A percentile compares a stretch with the other conserved stretches of the same genome.
Evolutionary conservation across 2,113 vertebrate genomes (phyloP).

Genomic region (Leptosomus discolor): DNA sequence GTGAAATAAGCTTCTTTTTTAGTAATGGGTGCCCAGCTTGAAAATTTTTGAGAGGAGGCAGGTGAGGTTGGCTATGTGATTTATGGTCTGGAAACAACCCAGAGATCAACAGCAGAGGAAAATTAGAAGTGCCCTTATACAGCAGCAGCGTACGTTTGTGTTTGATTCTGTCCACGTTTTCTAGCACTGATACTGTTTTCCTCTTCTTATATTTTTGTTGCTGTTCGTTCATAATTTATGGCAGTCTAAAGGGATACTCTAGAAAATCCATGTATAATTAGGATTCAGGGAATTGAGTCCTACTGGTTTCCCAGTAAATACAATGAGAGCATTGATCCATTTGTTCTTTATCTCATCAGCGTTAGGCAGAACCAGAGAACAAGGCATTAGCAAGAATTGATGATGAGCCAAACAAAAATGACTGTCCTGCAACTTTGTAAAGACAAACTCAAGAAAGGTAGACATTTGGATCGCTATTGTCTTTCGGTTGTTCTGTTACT

Average conservation of each 20-base stretch:
- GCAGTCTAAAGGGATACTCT: neutral
- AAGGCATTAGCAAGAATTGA: slow-evolving; percentile 5
- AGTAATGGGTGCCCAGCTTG: neutral
- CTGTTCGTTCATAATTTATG: neutral
- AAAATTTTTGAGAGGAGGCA: neutral
- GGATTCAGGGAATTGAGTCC: neutral
- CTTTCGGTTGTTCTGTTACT: neutral
- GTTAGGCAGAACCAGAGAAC: slow-evolving; percentile 20
- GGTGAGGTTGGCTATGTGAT: neutral
- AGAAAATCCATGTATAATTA: neutral
- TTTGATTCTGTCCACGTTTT: neutral
- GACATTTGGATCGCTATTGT: neutral
- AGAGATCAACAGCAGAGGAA: neutral
- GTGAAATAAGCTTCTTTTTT: neutral
- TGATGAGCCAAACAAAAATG: neutral
- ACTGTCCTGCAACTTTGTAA: neutral
- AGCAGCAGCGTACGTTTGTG: neutral
- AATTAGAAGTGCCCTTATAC: neutral
- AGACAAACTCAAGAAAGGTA: neutral
- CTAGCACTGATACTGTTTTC: neutral
- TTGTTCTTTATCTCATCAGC: slow-evolving; percentile 37
- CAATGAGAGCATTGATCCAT: slow-evolving; percentile 45
- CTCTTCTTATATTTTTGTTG: neutral
- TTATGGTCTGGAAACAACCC: neutral
- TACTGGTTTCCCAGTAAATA: slow-evolving; percentile 29